Evolutionary conservation across 2,888 invertebrate species (phyloP).

Genomic region (Abrostola tripartita): DNA sequence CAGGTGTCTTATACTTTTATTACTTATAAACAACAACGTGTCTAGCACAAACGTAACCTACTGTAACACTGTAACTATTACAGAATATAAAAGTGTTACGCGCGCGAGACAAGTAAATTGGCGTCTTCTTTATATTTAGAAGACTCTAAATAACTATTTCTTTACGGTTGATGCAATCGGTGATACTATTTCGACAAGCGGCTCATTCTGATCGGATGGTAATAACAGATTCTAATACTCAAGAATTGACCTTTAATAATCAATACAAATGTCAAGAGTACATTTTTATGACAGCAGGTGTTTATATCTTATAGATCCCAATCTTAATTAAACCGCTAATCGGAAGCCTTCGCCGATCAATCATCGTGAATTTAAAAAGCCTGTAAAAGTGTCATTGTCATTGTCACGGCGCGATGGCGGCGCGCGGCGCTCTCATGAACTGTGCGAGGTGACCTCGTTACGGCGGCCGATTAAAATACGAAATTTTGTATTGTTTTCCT

Average conservation of each 20-base stretch:
- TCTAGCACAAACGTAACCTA: slow-evolving; percentile 27
- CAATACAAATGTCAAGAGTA: slow-evolving; percentile 48
- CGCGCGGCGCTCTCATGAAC: slow-evolving; percentile 46
- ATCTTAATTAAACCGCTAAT: slow-evolving; percentile 41
- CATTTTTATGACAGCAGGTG: slow-evolving; percentile 27
- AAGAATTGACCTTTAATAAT: slow-evolving; percentile 35
- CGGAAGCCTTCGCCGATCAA: slow-evolving; percentile 53
- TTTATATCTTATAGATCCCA: slow-evolving; percentile 35
- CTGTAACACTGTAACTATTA: slow-evolving; percentile 28
- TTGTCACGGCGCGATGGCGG: slow-evolving; percentile 61
- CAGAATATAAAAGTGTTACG: slow-evolving; percentile 20
- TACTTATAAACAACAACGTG: slow-evolving; percentile 7
- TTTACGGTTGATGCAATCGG: slow-evolving; percentile 24
- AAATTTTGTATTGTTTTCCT: slow-evolving; percentile 72
- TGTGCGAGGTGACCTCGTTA: slow-evolving; percentile 60
- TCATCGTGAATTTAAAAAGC: slow-evolving; percentile 52
- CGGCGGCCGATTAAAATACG: slow-evolving; percentile 62
- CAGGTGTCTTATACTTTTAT: slow-evolving; percentile 3
- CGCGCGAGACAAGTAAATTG: slow-evolving; percentile 11
- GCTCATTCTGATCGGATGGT: slow-evolving; percentile 1
- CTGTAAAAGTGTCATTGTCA: slow-evolving; percentile 70
- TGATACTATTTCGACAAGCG: slow-evolving; percentile 13
- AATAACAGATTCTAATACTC: slow-evolving; percentile 20
- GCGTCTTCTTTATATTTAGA: slow-evolving; percentile 14
- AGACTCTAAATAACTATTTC: slow-evolving; percentile 20